Evolutionary conservation across 2,113 vertebrate genomes (phyloP), one percentile per base, ranked within the genome.

Genomic region (Phodopus roborovskii): DNA sequence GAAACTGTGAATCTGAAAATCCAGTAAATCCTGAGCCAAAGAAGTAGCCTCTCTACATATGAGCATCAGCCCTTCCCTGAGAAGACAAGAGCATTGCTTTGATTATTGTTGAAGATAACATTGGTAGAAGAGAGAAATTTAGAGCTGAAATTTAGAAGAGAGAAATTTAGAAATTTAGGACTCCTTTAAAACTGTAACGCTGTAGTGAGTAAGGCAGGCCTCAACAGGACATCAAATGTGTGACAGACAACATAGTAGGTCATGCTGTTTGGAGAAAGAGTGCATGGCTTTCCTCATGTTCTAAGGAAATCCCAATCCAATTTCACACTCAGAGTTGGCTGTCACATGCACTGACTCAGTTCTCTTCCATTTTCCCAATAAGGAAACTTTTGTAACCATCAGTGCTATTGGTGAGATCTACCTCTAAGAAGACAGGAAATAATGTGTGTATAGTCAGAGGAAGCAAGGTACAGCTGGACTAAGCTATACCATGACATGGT

Each of bases 101-200:
- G 99, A 99, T 97, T 99, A 99, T 91, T 99, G 98, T 98, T 99
- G 99, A 99, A 99, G 97, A 98, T 99, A 62, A 99, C 99, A 7
- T 98, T 99, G 89, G 99, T 99, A 84, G 99, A 99, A 98, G 99
- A 90, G 99, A 99, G 95, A 99, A 99, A 99, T 99, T 99, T 1
- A 99, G 33, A 71, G 16, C 3, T n/a, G 99, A 36, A 98, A 99
- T 0, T 50, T 50, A 17, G 99, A 48, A 10, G 50, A 50, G 7
- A 99, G 96, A 99, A 99, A 99, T 99, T 99, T 1, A 99, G 99
- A 36, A 98, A 99, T 0, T 12, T 56, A 56, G 99, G 99, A 8
- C 87, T 99, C 99, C 97, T 99, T 70, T 99, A 99, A 99, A 99
- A 99, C 96, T 98, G 98, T 4, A 99, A 99, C 39, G 99, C 99